A percentile compares a stretch with the other conserved stretches of the same genome.
These are phyloP conservation scores for Loris lydekkerianus DNA, from an alignment of 2,797 vertebrate species.

Conservation along the genomic window DNA sequence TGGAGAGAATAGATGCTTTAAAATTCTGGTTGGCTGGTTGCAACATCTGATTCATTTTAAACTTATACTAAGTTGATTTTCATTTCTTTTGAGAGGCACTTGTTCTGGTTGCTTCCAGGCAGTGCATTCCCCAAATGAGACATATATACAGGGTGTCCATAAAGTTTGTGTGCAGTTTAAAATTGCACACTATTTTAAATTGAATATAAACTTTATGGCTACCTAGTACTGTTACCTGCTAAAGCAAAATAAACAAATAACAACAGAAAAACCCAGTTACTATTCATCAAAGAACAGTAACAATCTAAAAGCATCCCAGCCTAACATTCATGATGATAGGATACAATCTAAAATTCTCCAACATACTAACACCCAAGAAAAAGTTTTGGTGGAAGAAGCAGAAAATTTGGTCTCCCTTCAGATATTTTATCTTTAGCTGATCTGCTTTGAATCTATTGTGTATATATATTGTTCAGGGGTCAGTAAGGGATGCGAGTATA, in stretches of 20 bases:
- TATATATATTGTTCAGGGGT: not conserved
- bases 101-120: not conserved
- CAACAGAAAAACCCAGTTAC: not conserved
- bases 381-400: not conserved
- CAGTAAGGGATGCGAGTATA: not conserved
- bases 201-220: no score
- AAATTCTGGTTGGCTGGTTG: not conserved
- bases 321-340: not conserved
- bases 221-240: not conserved
- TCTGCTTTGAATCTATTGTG: not conserved
- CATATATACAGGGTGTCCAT: not conserved
- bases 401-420: not conserved
- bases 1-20: not conserved
- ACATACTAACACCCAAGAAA: not conserved
- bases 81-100: not conserved
- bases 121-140: not conserved
- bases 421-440: not conserved
- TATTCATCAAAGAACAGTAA: not conserved
- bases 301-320: not conserved
- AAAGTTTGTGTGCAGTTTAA: no score
- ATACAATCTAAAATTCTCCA: not conserved
- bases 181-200: no score
- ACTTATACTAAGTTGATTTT: not conserved
- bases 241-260: not conserved
- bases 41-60: not conserved